Evolutionary conservation across 2,797 vertebrate species (phyloP).

Genomic region (Florisuga fusca): DNA sequence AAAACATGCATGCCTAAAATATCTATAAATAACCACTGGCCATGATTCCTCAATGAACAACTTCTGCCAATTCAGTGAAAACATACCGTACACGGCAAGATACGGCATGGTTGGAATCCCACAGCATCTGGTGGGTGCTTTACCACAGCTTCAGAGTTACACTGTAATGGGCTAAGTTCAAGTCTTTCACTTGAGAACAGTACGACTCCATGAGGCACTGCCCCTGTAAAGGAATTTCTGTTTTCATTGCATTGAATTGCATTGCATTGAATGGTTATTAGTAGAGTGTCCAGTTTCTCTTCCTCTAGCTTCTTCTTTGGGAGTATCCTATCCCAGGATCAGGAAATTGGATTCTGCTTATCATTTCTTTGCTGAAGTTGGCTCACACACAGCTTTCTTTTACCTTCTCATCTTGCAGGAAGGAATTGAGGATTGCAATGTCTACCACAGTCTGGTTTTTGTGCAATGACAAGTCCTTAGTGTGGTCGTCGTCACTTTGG

Average conservation of each 20-base stretch:
- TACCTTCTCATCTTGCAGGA: conserved; percentile 87
- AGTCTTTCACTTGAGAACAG: conserved; percentile 84
- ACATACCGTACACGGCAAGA: conserved; percentile 64
- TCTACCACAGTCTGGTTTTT: conserved; percentile 85
- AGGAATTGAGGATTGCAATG: conserved; percentile 83
- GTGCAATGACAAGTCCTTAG: conserved; percentile 91
- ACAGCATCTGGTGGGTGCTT: conserved; percentile 72
- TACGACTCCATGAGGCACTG: conserved; percentile 82
- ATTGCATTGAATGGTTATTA: conserved; percentile 91
- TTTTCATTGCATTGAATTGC: conserved; percentile 92
- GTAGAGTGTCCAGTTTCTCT: conserved; percentile 83
- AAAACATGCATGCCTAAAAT: conserved; percentile 47
- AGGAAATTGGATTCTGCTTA: conserved; percentile 48
- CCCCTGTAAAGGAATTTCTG: conserved; percentile 82
- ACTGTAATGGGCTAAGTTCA: conserved; percentile 84
- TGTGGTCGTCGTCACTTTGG: conserved; percentile 95
- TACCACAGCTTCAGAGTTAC: conserved; percentile 79
- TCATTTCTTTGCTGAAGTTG: conserved; percentile 52
- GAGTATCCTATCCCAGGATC: conserved; percentile 65
- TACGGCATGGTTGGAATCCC: conserved; percentile 71
- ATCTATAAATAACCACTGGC: conserved; percentile 80
- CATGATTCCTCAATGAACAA: conserved; percentile 65
- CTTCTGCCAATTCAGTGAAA: conserved; percentile 72
- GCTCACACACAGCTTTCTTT: conserved; percentile 92
- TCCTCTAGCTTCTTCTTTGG: conserved; percentile 67